Percentiles rank a stretch among this genome's conserved stretches.
Evolutionary conservation across 1,140 invertebrate species (phyloP).

Genomic region (Drosophila sulfurigaster): DNA sequence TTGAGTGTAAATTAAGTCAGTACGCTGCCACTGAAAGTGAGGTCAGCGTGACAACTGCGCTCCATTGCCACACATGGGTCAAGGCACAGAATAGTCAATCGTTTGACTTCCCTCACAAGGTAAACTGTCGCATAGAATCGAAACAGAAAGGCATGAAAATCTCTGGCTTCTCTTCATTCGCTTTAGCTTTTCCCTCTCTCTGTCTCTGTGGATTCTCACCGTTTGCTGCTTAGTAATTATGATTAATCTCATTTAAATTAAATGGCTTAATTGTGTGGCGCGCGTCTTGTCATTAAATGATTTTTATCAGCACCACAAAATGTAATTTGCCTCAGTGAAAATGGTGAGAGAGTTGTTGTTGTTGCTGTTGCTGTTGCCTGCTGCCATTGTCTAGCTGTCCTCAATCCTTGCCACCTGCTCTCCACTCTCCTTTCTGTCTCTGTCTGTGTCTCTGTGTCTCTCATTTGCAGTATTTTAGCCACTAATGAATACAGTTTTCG

Average conservation of each 20-base stretch:
- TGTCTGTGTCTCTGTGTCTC: background rate
- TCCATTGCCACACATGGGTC: constrained; percentile 19
- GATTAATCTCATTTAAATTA: constrained; percentile 84
- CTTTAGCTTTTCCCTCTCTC: background rate
- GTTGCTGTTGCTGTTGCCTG: constrained; percentile 11
- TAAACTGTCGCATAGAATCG: constrained; percentile 26
- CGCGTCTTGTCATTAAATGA: constrained; percentile 81
- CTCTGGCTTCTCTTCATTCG: constrained; percentile 1
- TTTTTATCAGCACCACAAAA: constrained; percentile 77
- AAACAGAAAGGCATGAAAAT: constrained; percentile 34
- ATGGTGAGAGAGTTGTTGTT: constrained; percentile 25
- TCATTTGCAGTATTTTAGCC: constrained; percentile 21
- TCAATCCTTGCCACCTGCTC: background rate
- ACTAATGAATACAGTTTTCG: constrained; percentile 45
- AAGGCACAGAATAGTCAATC: constrained; percentile 17
- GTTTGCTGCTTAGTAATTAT: constrained; percentile 75
- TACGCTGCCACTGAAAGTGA: constrained; percentile 38
- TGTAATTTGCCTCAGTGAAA: constrained; percentile 53
- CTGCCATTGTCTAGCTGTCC: constrained; percentile 42
- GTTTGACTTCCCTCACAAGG: background rate
- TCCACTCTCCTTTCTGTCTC: too few relatives aligned
- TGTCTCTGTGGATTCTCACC: background rate
- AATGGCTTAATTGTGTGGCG: constrained; percentile 77
- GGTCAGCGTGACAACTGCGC: constrained; percentile 12
- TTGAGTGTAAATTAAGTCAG: constrained; percentile 71